Percentiles rank a stretch among this genome's conserved stretches.
Evolutionary conservation across 2,888 invertebrate genomes (phyloP).

Genomic region (Drosophila emarginata): DNA sequence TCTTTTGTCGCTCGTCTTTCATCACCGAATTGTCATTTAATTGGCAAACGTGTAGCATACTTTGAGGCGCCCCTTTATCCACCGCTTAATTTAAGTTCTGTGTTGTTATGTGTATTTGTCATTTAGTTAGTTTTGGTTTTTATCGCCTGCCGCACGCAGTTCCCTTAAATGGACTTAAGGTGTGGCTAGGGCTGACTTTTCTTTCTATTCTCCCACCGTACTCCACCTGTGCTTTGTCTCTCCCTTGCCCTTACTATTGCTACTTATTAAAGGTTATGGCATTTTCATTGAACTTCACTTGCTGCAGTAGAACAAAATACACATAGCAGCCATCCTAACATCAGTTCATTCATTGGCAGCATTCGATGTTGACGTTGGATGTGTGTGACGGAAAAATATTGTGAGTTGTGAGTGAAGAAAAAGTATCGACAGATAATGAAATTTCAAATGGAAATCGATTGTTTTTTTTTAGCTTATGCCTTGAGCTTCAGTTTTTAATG

Average conservation of each 20-base stretch:
- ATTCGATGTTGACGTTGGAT: slow-evolving; percentile 52
- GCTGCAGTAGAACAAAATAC: slow-evolving; percentile 25
- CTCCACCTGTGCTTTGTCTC: neutral
- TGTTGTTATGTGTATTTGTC: slow-evolving; percentile 36
- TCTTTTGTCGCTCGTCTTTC: neutral
- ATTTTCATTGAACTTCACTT: slow-evolving; percentile 74
- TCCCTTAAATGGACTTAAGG: slow-evolving; percentile 57
- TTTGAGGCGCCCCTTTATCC: slow-evolving; percentile 24
- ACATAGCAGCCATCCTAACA: slow-evolving; percentile 31
- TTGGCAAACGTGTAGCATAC: slow-evolving; percentile 41
- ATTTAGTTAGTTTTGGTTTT: slow-evolving; percentile 43
- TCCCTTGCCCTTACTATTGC: neutral
- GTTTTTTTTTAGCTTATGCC: too few species aligned
- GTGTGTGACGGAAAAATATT: slow-evolving; percentile 32
- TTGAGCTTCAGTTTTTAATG: neutral
- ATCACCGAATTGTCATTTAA: slow-evolving; percentile 30
- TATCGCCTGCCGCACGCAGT: slow-evolving; percentile 68
- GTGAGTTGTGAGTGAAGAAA: slow-evolving; percentile 25
- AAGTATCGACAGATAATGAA: slow-evolving; percentile 12
- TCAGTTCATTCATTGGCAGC: slow-evolving; percentile 64
- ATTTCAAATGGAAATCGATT: neutral
- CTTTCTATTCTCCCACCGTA: slow-evolving; percentile 4
- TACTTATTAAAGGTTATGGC: slow-evolving; percentile 43
- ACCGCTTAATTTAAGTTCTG: slow-evolving; percentile 19
- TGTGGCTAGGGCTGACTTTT: slow-evolving; percentile 41